Conservation (phyloP, 2,888 invertebrate species). For the Hyposoter didymator region DNA sequence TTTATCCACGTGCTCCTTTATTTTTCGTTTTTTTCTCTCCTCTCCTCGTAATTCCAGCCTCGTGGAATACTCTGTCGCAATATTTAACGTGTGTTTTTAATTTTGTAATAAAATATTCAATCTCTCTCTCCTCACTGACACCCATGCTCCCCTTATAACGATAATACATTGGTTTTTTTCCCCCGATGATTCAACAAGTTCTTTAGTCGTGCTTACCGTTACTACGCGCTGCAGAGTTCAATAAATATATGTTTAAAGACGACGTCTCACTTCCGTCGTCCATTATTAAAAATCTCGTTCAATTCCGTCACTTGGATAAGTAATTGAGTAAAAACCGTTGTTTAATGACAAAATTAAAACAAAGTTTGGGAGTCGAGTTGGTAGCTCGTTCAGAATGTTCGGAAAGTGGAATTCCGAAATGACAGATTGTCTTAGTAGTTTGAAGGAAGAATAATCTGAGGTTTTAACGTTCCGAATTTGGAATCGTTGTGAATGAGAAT, state of each 20-base stretch:
- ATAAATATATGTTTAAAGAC: not conserved
- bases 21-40: constrained; percentile 1
- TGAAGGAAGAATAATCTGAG: not conserved
- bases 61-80: not conserved
- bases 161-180: constrained; percentile 28
- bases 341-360: not conserved
- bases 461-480: not conserved
- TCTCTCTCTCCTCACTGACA: constrained; percentile 46
- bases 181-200: not conserved
- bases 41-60: not conserved
- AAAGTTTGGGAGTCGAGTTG: too few species aligned
- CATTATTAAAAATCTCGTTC: not conserved
- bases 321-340: not conserved
- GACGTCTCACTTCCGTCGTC: not conserved
- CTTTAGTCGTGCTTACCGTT: not conserved
- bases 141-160: constrained; percentile 39
- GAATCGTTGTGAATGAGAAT: not conserved
- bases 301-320: not conserved
- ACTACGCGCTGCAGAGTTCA: not conserved
- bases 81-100: constrained; percentile 58
- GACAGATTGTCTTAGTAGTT: not conserved
- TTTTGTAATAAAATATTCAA: constrained; percentile 64
- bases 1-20: not conserved
- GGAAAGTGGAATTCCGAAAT: not conserved
- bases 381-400: not conserved